These are phyloP conservation scores for Henricia sp. DNA, from an alignment of 53 echinoderm and acorn worm species.

Conservation along the genomic window DNA sequence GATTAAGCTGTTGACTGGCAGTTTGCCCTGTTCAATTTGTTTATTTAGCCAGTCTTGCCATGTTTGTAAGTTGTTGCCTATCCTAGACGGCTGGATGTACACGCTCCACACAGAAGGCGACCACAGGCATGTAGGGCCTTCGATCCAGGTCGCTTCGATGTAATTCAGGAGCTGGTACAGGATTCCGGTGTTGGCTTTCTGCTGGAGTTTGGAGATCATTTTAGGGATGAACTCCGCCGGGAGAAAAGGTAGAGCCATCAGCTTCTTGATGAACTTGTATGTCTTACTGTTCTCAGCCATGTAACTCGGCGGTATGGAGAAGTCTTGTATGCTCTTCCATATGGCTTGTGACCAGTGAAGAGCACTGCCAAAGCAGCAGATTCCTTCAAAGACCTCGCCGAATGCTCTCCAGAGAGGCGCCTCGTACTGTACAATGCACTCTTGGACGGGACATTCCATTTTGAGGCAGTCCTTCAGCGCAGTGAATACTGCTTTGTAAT, in stretches of 20 bases:
- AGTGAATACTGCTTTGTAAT: slow-evolving; percentile 43
- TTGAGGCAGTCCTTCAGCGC: slow-evolving; percentile 9
- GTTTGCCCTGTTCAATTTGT: slow-evolving; percentile 1
- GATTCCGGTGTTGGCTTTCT: slow-evolving; percentile 28
- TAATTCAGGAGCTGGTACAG: slow-evolving; percentile 41
- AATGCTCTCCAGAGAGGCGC: slow-evolving; percentile 35
- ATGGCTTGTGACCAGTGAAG: slow-evolving; percentile 60
- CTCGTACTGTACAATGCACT: slow-evolving; percentile 36
- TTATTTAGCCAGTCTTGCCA: slow-evolving; percentile 31
- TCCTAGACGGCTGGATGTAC: slow-evolving; percentile 22
- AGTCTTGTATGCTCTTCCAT: slow-evolving; percentile 43
- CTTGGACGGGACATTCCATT: not conserved
- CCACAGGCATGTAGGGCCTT: slow-evolving; percentile 18
- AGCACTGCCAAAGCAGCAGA: slow-evolving; percentile 25
- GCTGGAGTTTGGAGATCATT: slow-evolving; percentile 3
- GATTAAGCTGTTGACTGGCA: slow-evolving; percentile 10
- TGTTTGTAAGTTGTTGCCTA: slow-evolving; percentile 14
- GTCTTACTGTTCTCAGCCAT: not conserved
- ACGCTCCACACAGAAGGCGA: slow-evolving; percentile 39
- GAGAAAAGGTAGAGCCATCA: slow-evolving; percentile 59
- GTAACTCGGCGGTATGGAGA: slow-evolving; percentile 25
- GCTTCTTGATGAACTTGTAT: slow-evolving; percentile 26
- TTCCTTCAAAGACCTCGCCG: not conserved
- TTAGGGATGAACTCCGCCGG: slow-evolving; percentile 40
- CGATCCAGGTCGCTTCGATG: slow-evolving; percentile 30